A percentile compares a stretch with the other conserved stretches of the same genome.
These are phyloP conservation scores for Erebia ligea DNA, from an alignment of 2,888 invertebrate species.

Conservation along the genomic window DNA sequence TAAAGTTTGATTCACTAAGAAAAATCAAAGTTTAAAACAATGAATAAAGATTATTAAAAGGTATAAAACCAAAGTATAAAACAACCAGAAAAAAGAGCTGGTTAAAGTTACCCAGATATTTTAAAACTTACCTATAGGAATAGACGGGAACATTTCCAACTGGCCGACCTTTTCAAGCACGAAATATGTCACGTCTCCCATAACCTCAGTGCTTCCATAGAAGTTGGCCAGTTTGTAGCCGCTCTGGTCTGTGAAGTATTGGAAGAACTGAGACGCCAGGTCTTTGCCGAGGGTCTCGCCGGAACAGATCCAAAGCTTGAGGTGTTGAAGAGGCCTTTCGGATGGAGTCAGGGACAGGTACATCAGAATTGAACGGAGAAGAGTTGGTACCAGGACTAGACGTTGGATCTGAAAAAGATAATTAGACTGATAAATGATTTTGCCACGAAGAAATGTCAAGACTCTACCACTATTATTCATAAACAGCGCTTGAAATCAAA, in stretches of 20 bases:
- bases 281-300: conserved; percentile 91
- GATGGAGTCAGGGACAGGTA: conserved; percentile 85
- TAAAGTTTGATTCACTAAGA: too few species aligned
- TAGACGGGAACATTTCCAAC: conserved; percentile 85
- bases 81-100: too few species aligned
- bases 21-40: too few species aligned
- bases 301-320: conserved; percentile 93
- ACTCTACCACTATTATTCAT: too few species aligned
- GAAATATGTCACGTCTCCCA: conserved; percentile 94
- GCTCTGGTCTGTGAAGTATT: conserved; percentile 85
- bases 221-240: conserved; percentile 90
- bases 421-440: neutral
- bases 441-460: too few species aligned
- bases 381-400: conserved; percentile 92
- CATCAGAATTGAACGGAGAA: conserved; percentile 90
- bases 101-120: neutral
- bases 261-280: conserved; percentile 89
- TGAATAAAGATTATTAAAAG: too few species aligned
- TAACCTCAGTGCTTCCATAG: conserved; percentile 95
- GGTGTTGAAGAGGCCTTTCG: conserved; percentile 79
- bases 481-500: too few species aligned
- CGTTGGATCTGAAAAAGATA: conserved; percentile 85
- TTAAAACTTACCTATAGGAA: conserved; percentile 89
- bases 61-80: too few species aligned
- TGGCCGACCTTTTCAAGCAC: conserved; percentile 85